Conservation (phyloP, 1,140 invertebrate species). For the Octopus sinensis region DNA sequence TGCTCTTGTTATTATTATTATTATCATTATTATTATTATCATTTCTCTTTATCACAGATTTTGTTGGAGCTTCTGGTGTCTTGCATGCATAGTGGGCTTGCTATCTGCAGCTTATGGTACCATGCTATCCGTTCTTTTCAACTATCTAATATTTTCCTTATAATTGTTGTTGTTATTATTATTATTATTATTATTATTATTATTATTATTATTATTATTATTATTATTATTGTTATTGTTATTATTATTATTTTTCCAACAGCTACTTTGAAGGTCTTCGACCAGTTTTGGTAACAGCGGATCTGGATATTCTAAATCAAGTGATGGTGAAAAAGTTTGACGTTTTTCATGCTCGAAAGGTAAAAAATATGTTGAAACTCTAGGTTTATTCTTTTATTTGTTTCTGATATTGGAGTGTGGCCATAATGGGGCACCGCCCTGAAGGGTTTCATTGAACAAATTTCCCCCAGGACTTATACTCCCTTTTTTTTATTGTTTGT, state of each 20-base stretch:
- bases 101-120: no score
- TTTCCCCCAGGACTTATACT: no score
- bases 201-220: slow-evolving; percentile 5
- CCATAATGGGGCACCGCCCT: no score
- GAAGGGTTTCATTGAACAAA: no score
- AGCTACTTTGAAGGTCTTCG: slow-evolving; percentile 54
- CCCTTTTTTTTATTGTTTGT: no score
- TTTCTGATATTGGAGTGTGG: no score
- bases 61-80: no score
- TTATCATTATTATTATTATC: no score
- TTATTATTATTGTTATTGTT: slow-evolving; percentile 1
- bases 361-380: slow-evolving; percentile 21
- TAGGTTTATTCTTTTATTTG: no score
- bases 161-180: neutral
- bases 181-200: slow-evolving; percentile 5
- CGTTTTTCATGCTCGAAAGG: slow-evolving; percentile 57
- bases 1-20: no score
- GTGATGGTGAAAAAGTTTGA: slow-evolving; percentile 59
- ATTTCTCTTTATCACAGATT: no score
- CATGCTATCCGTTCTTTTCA: neutral
- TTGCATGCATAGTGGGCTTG: no score
- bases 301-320: slow-evolving; percentile 54
- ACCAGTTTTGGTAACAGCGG: slow-evolving; percentile 55
- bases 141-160: neutral
- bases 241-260: slow-evolving; percentile 18